Evolutionary conservation across 2,888 invertebrate genomes (phyloP).

Genomic region (Linnaemya tessellans): DNA sequence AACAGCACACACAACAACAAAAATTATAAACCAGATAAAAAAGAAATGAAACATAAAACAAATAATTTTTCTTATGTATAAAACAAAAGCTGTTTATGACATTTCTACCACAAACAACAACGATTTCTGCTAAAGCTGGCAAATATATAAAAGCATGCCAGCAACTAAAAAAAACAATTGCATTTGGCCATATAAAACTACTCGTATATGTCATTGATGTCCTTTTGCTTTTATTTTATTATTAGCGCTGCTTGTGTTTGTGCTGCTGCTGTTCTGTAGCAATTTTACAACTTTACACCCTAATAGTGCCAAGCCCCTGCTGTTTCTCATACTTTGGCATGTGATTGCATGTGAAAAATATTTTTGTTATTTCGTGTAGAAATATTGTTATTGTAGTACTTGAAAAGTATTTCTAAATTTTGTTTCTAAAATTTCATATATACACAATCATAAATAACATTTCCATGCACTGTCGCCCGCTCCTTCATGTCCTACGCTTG

Average conservation of each 20-base stretch:
- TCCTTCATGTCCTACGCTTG: not conserved
- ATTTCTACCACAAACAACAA: constrained; percentile 68
- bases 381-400: constrained; percentile 69
- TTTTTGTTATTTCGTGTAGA: constrained; percentile 65
- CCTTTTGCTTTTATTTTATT: constrained; percentile 34
- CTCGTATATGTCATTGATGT: constrained; percentile 62
- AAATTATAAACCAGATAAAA: constrained; percentile 27
- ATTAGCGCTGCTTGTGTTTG: not conserved
- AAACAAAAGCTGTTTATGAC: constrained; percentile 72
- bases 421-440: constrained; percentile 26
- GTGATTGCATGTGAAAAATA: constrained; percentile 54
- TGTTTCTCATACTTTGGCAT: constrained; percentile 30
- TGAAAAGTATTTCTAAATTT: constrained; percentile 59
- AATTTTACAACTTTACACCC: constrained; percentile 55
- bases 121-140: constrained; percentile 28
- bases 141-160: constrained; percentile 5
- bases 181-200: constrained; percentile 56
- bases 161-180: constrained; percentile 45
- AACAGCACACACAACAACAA: not conserved
- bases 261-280: constrained; percentile 36
- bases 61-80: constrained; percentile 69
- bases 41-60: constrained; percentile 66
- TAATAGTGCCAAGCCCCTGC: constrained; percentile 14
- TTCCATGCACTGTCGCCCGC: constrained; percentile 3
- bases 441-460: constrained; percentile 58